phyloP scores from a whole-genome alignment of 2,797 vertebrate species.

The Darevskia nairensis region DNA sequence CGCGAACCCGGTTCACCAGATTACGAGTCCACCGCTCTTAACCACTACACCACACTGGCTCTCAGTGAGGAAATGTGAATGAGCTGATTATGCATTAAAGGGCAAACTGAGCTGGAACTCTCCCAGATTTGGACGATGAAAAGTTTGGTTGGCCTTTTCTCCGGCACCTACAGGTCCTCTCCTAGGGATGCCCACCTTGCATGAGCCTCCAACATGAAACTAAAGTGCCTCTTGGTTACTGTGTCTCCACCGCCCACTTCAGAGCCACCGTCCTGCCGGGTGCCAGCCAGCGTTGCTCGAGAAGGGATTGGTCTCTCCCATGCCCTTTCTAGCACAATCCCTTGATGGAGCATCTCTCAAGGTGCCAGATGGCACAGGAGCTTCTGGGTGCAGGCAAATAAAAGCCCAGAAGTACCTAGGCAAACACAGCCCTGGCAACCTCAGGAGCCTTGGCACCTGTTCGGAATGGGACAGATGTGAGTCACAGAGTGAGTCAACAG shows the following conservation, averaged over 20 bases:
- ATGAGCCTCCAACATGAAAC: not conserved
- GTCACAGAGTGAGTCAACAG: conserved; percentile 31
- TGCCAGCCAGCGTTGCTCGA: not conserved
- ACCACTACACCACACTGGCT: too few species aligned
- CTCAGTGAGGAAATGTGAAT: too few species aligned
- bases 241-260: not conserved
- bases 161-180: not conserved
- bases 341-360: not conserved
- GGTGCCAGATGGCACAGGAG: not conserved
- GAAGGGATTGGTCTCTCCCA: not conserved
- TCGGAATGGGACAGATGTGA: conserved; percentile 29
- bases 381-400: not conserved
- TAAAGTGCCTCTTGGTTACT: not conserved
- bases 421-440: conserved; percentile 23
- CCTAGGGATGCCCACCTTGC: not conserved
- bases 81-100: too few species aligned
- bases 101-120: too few species aligned
- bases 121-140: not conserved
- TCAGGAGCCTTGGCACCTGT: conserved; percentile 24
- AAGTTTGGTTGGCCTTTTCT: not conserved
- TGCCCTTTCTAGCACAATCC: not conserved
- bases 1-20: too few species aligned
- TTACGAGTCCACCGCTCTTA: too few species aligned
- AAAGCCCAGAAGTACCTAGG: conserved; percentile 20
- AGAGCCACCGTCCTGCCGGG: too few species aligned